Base-by-base conservation (phyloP, 2,888 invertebrate species). In the Ectemnius lituratus region DNA sequence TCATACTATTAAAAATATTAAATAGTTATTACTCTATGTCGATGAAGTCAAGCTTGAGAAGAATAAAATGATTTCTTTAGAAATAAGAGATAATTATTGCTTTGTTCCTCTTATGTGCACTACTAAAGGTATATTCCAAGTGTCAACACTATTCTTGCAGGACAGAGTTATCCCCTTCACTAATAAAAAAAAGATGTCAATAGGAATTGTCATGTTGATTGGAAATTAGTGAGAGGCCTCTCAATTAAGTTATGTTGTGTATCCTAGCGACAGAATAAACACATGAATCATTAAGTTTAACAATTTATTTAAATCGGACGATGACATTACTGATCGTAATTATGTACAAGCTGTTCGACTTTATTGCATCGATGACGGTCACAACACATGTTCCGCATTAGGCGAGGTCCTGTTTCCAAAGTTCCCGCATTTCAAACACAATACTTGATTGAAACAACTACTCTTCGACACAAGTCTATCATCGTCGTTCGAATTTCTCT, bases 371-470 rank as follows among this genome's bases (percentile, higher is more conserved):
- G 80, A 83, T 76, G 81, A 85, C 78, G 80, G 78, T 65, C 74
- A 66, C 62, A 77, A 65, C 18, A 57, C 66, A 65, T 59, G 72
- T 66, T 77, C 75, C 64, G 73, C 70, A 60, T 49, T 73, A 78
- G 67, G 65, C 67, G 70, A 70, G 58, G 75, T 77, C 67, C 60
- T 72, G 62, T 68, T 37, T 58, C 62, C 13, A 28, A 23, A 71
- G 62, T 71, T 58, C 77, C 62, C 69, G 52, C 62, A 77, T 73
- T 46, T 57, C 68, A 16, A 52, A 52, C 52, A 52, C 52, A 16
- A 16, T 69, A 62, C 70, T 87, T 84, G 86, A 86, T 83, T 88
- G 87, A 86, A 76, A 88, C 88, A 89, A 90, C 90, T 90, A 90
- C 89, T 82, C 82, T 84, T 84, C 80, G 75, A 83, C 84, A 81